Conservation (phyloP, 53 echinoderm and acorn worm species). For the Temnopleurus reevesii region DNA sequence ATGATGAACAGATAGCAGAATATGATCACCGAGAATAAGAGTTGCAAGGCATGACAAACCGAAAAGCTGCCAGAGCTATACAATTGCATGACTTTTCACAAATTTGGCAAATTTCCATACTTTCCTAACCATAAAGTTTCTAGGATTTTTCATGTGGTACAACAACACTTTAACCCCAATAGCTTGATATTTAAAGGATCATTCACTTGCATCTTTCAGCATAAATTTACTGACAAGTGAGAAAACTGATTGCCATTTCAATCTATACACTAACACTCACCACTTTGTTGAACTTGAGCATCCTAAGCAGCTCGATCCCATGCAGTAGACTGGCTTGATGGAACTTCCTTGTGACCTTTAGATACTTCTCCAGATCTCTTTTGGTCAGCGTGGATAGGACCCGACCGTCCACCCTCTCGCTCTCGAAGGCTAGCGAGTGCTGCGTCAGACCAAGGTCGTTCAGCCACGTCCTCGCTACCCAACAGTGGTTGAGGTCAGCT, state of each 20-base stretch:
- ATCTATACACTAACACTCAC: conserved; percentile 60
- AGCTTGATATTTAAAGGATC: no score
- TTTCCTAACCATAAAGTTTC: no score
- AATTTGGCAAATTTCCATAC: no score
- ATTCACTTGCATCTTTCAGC: no score
- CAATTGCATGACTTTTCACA: no score
- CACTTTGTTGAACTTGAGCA: conserved; percentile 88
- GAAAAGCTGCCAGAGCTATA: no score
- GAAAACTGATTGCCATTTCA: not conserved
- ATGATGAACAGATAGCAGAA: no score
- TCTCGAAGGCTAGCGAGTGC: conserved; percentile 77
- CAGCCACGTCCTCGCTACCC: conserved; percentile 91
- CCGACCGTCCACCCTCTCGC: conserved; percentile 83
- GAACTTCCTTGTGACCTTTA: conserved; percentile 84
- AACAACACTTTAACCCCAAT: no score
- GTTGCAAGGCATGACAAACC: no score
- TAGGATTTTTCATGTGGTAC: no score
- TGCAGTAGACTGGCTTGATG: conserved; percentile 93
- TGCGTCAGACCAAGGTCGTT: conserved; percentile 80
- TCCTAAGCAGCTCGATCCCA: conserved; percentile 84
- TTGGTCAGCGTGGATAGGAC: conserved; percentile 82
- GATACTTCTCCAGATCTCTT: conserved; percentile 92
- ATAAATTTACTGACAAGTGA: no score
- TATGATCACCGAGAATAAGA: no score
- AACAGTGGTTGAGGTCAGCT: conserved; percentile 85